Percentiles rank a stretch among this genome's conserved stretches.
These are phyloP conservation scores for Mimas tiliae DNA, from an alignment of 2,888 invertebrate genomes.

Conservation along the genomic window DNA sequence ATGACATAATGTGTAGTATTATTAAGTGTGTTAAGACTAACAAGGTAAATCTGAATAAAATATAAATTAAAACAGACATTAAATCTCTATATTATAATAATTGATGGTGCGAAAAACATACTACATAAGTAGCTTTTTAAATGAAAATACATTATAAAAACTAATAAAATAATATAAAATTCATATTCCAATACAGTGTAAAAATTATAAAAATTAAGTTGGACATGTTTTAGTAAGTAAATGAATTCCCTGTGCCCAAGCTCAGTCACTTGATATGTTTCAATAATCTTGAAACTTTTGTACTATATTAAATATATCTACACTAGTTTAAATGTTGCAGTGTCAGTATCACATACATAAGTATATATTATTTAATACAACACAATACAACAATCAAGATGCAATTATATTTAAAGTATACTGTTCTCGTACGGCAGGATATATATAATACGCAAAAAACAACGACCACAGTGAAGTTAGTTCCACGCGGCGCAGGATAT, in stretches of 20 bases:
- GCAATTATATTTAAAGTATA: constrained; percentile 18
- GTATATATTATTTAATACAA: constrained; percentile 23
- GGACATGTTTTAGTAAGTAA: constrained; percentile 34
- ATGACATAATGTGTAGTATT: neutral
- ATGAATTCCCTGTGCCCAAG: constrained; percentile 40
- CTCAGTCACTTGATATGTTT: constrained; percentile 55
- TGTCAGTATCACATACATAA: constrained; percentile 27
- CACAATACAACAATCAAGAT: constrained; percentile 19
- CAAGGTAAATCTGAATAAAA: constrained; percentile 34
- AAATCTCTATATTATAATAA: constrained; percentile 24
- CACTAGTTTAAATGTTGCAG: constrained; percentile 25
- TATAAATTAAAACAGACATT: constrained; percentile 30
- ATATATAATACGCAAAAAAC: neutral
- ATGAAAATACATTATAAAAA: constrained; percentile 31
- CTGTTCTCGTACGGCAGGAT: constrained; percentile 29
- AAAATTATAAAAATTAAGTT: constrained; percentile 25
- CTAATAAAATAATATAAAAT: constrained; percentile 20
- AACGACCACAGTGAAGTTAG: no score
- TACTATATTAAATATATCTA: constrained; percentile 49
- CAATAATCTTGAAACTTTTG: constrained; percentile 54
- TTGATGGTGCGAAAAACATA: constrained; percentile 27
- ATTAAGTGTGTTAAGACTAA: constrained; percentile 34
- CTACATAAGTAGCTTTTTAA: constrained; percentile 35
- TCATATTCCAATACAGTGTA: constrained; percentile 38
- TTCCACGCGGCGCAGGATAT: no score